A percentile compares a stretch with the other conserved stretches of the same genome.
These are phyloP conservation scores for Flexamia atlantica DNA, from an alignment of 2,888 invertebrate genomes.

Conservation along the genomic window DNA sequence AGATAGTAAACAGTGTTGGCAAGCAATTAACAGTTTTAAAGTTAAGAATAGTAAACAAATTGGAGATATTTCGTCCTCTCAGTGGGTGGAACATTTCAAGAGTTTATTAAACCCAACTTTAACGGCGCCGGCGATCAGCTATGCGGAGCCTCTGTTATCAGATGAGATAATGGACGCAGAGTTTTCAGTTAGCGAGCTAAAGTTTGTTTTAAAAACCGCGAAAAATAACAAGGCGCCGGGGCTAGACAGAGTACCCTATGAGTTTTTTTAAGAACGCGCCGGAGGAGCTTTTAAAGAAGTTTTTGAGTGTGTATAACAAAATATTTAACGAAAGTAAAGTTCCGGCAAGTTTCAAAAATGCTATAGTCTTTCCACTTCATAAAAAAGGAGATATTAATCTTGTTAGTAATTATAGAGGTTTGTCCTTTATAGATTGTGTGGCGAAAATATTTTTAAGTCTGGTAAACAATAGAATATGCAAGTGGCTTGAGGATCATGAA, in stretches of 20 bases:
- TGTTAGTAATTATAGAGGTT: slow-evolving; percentile 62
- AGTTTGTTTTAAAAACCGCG: neutral
- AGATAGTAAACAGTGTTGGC: no score
- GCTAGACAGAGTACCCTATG: slow-evolving; percentile 44
- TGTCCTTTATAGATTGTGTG: slow-evolving; percentile 55
- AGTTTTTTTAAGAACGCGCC: slow-evolving; percentile 39
- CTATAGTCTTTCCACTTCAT: slow-evolving; percentile 58
- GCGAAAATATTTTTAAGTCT: slow-evolving; percentile 59
- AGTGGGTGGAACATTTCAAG: no score
- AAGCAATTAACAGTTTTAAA: no score
- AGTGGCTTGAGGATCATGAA: slow-evolving; percentile 57
- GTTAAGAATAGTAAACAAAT: no score
- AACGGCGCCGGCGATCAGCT: neutral
- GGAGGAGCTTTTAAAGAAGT: neutral
- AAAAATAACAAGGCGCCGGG: slow-evolving; percentile 53
- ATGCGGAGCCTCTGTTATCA: slow-evolving; percentile 34
- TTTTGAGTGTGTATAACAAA: slow-evolving; percentile 12
- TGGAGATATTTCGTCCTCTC: no score
- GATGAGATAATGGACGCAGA: slow-evolving; percentile 3
- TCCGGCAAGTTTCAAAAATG: slow-evolving; percentile 32
- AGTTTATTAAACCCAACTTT: slow-evolving; percentile 29
- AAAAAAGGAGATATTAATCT: slow-evolving; percentile 60
- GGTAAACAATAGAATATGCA: slow-evolving; percentile 52
- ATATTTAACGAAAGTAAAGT: slow-evolving; percentile 6
- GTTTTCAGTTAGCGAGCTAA: neutral